Percentiles rank a stretch among this genome's conserved stretches.
Conservation (phyloP, 2,113 vertebrate species). For the Telmatochromis bifrenatus region DNA sequence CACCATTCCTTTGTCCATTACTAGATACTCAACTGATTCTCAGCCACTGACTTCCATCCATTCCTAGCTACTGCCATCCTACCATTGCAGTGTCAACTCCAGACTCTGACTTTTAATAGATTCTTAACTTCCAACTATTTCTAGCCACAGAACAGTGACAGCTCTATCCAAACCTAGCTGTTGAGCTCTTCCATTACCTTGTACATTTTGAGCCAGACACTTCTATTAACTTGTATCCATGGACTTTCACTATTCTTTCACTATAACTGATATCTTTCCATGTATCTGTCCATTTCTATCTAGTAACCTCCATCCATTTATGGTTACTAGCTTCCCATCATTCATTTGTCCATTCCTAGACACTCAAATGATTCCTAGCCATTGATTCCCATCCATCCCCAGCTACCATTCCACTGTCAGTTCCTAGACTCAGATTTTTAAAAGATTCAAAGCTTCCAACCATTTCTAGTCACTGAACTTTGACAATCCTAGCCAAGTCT, state of each 20-base stretch:
- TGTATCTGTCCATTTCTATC: background rate
- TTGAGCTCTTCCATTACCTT: background rate
- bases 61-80: background rate
- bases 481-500: background rate
- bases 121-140: background rate
- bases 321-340: background rate
- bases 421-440: background rate
- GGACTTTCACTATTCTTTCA: background rate
- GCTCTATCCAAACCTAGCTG: background rate
- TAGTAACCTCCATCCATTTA: background rate
- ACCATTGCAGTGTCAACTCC: background rate
- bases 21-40: background rate
- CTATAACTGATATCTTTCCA: background rate
- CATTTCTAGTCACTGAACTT: background rate
- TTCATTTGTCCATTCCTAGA: background rate
- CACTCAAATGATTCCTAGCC: background rate
- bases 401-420: background rate
- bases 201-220: background rate
- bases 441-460: background rate
- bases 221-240: background rate
- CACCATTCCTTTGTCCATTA: background rate
- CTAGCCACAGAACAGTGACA: background rate
- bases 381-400: background rate
- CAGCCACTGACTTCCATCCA: background rate
- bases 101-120: background rate